These are phyloP conservation scores for Trididemnum miniatum DNA, from an alignment of 23 tunicate genomes.

Conservation along the genomic window DNA sequence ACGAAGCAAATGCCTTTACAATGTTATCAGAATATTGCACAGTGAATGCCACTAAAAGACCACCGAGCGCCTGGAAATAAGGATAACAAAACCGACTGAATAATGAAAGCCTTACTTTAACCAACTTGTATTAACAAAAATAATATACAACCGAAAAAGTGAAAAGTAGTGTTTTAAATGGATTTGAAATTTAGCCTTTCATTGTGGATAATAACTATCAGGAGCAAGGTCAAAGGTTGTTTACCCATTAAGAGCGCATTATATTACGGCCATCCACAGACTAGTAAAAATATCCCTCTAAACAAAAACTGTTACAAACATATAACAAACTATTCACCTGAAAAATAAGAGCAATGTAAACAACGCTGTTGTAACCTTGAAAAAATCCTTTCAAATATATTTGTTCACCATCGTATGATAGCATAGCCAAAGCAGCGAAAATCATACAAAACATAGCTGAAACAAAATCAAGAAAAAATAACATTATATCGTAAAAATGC, in stretches of 20 bases:
- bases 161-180: no score
- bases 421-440: conserved; percentile 37
- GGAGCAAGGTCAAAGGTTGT: no score
- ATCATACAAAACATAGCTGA: conserved; percentile 59
- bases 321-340: conserved; percentile 37
- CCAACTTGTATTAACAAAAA: no score
- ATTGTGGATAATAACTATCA: no score
- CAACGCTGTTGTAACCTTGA: conserved; percentile 58
- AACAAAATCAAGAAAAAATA: background rate
- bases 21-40: conserved; percentile 81
- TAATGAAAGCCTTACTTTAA: no score
- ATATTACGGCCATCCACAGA: no score
- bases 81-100: background rate
- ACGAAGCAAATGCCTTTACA: conserved; percentile 75
- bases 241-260: no score
- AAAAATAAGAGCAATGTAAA: conserved; percentile 44
- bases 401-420: conserved; percentile 21
- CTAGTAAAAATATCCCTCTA: no score
- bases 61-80: conserved; percentile 69
- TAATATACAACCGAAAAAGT: no score
- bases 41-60: conserved; percentile 70
- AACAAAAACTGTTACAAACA: no score
- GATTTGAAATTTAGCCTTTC: no score
- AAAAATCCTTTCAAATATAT: conserved; percentile 51
- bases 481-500: background rate